A percentile compares a stretch with the other conserved stretches of the same genome.
These are phyloP conservation scores for Sesia bembeciformis DNA, from an alignment of 2,888 invertebrate genomes.

Conservation along the genomic window DNA sequence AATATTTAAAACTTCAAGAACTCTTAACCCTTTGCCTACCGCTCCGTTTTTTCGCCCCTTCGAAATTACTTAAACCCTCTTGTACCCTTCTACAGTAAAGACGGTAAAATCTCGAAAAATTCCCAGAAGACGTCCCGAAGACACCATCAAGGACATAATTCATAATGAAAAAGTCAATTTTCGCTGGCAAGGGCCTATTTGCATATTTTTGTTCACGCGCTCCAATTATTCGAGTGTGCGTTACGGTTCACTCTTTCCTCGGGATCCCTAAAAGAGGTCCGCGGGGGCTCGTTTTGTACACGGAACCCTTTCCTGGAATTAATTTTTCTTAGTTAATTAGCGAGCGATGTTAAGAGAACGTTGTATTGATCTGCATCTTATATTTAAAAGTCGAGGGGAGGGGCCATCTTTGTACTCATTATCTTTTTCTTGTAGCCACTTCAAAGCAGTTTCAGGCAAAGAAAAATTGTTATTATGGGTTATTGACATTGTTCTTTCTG, in stretches of 20 bases:
- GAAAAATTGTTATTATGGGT: too few species aligned
- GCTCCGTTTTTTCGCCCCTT: slow-evolving; percentile 13
- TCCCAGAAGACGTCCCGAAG: slow-evolving; percentile 60
- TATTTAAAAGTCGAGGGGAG: not conserved
- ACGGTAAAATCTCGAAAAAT: slow-evolving; percentile 67
- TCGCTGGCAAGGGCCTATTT: slow-evolving; percentile 56
- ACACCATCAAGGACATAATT: slow-evolving; percentile 67
- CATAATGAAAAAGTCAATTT: slow-evolving; percentile 75
- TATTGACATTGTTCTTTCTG: too few species aligned
- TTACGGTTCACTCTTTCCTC: slow-evolving; percentile 42
- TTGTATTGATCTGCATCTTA: slow-evolving; percentile 28
- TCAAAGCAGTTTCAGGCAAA: too few species aligned
- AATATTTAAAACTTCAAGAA: slow-evolving; percentile 9
- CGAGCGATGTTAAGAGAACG: slow-evolving; percentile 44
- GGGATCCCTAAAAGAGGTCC: slow-evolving; percentile 44
- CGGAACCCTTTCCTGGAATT: slow-evolving; percentile 63
- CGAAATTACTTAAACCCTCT: not conserved
- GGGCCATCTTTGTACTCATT: too few species aligned
- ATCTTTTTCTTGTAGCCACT: too few species aligned
- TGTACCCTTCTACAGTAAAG: slow-evolving; percentile 8
- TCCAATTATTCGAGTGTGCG: slow-evolving; percentile 61
- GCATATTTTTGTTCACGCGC: slow-evolving; percentile 64
- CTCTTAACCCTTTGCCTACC: slow-evolving; percentile 37
- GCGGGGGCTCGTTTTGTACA: slow-evolving; percentile 46
- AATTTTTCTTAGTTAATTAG: slow-evolving; percentile 72